These are phyloP conservation scores for Agapetus fuscipes DNA, from an alignment of 2,888 invertebrate species.

Conservation along the genomic window DNA sequence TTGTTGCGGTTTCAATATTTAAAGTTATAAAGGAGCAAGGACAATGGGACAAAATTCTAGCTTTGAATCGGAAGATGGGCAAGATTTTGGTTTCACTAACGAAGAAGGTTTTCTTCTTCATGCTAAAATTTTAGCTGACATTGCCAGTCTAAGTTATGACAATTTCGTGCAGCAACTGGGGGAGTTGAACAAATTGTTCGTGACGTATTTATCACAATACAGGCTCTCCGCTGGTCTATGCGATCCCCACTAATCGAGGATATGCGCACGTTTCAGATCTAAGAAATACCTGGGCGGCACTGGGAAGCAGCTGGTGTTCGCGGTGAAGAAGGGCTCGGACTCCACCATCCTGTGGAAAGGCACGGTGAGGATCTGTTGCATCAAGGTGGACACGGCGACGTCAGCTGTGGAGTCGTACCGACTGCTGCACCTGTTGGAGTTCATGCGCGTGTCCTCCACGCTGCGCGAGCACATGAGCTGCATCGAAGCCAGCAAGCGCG, in stretches of 20 bases:
- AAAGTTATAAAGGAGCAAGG: too few species aligned
- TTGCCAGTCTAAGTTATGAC: slow-evolving; percentile 42
- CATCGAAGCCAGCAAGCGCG: slow-evolving; percentile 27
- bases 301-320: slow-evolving; percentile 55
- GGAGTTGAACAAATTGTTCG: slow-evolving; percentile 54
- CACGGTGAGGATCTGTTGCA: slow-evolving; percentile 54
- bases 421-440: slow-evolving; percentile 52
- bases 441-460: slow-evolving; percentile 50
- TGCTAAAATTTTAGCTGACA: slow-evolving; percentile 33
- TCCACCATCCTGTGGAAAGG: slow-evolving; percentile 58
- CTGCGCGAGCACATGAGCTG: slow-evolving; percentile 38
- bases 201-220: too few species aligned
- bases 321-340: slow-evolving; percentile 54
- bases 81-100: slow-evolving; percentile 24
- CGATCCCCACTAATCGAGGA: too few species aligned
- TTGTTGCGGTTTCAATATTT: too few species aligned
- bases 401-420: slow-evolving; percentile 48
- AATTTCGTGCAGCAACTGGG: slow-evolving; percentile 47
- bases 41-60: slow-evolving; percentile 15
- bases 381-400: slow-evolving; percentile 46
- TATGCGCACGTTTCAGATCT: slow-evolving; percentile 42
- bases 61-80: slow-evolving; percentile 18
- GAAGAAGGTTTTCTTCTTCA: slow-evolving; percentile 28
- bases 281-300: slow-evolving; percentile 48
- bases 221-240: too few species aligned